Evolutionary conservation across 2,888 invertebrate genomes (phyloP).

Genomic region (Eupithecia tripunctaria): DNA sequence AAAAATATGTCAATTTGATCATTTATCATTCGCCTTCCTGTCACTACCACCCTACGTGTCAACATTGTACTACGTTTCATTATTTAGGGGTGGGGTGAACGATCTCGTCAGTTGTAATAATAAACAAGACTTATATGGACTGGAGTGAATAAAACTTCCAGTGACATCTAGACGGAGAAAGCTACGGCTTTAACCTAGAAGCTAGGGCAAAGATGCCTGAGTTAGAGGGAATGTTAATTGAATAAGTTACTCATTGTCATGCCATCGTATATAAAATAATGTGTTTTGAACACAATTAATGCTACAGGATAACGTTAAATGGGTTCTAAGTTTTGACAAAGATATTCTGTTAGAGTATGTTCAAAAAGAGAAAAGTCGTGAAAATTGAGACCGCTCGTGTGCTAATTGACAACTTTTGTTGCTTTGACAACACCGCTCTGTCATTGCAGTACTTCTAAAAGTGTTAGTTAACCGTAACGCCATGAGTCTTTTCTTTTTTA

Average conservation of each 20-base stretch:
- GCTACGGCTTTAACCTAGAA: conserved; percentile 4
- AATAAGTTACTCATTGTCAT: conserved; percentile 6
- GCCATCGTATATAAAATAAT: neutral
- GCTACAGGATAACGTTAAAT: neutral
- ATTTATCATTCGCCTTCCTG: conserved; percentile 68
- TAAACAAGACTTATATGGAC: conserved; percentile 25
- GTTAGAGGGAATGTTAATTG: conserved; percentile 1
- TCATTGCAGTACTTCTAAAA: too few relatives aligned
- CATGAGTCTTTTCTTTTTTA: too few relatives aligned
- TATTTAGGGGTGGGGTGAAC: conserved; percentile 60
- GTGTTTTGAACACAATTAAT: neutral
- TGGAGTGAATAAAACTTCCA: conserved; percentile 26
- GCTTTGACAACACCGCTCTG: too few relatives aligned
- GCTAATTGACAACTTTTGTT: too few relatives aligned
- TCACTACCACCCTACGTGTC: conserved; percentile 58
- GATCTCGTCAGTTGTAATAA: conserved; percentile 38
- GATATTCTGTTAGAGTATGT: too few relatives aligned
- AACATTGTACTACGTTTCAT: conserved; percentile 72
- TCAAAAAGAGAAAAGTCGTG: too few relatives aligned
- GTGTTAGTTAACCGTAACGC: too few relatives aligned
- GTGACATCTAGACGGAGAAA: neutral
- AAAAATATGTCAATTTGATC: conserved; percentile 69
- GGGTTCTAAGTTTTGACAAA: neutral
- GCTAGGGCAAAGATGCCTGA: neutral
- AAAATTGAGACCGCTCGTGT: too few relatives aligned